These are phyloP conservation scores for Caenorhabditis wallacei DNA, from an alignment of 2,888 invertebrate genomes.

Conservation along the genomic window DNA sequence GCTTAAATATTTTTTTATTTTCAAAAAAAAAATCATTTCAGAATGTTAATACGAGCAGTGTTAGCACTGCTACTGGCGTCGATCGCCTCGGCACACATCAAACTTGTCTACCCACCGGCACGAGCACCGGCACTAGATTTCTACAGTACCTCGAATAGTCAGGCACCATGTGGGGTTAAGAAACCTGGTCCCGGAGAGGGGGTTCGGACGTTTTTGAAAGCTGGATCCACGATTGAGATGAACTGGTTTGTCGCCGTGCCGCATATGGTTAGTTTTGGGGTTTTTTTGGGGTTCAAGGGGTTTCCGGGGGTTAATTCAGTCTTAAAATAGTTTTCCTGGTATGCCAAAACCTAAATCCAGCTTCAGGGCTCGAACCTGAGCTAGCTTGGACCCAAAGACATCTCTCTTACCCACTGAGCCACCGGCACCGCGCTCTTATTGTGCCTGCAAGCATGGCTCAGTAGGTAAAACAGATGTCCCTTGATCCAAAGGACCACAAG, in stretches of 20 bases:
- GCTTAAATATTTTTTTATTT: background rate
- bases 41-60: constrained; percentile 59
- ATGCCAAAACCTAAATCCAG: background rate
- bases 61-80: constrained; percentile 49
- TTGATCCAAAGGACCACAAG: background rate
- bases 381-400: background rate
- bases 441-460: background rate
- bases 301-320: too few relatives aligned
- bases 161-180: constrained; percentile 95
- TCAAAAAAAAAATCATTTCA: background rate
- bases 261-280: constrained; percentile 89
- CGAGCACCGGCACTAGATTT: constrained; percentile 90
- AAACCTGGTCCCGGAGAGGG: constrained; percentile 86
- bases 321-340: constrained; percentile 1
- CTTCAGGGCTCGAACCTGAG: background rate
- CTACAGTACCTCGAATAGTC: constrained; percentile 92
- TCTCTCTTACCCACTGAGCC: constrained; percentile 5
- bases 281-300: background rate
- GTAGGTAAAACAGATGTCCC: background rate
- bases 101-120: constrained; percentile 74
- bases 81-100: constrained; percentile 67
- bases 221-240: constrained; percentile 91
- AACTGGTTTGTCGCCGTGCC: constrained; percentile 96
- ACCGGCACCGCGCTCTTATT: background rate
- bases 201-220: constrained; percentile 70